Base-by-base conservation (phyloP, 2,888 invertebrate genomes). In the Brachyptera risi region DNA sequence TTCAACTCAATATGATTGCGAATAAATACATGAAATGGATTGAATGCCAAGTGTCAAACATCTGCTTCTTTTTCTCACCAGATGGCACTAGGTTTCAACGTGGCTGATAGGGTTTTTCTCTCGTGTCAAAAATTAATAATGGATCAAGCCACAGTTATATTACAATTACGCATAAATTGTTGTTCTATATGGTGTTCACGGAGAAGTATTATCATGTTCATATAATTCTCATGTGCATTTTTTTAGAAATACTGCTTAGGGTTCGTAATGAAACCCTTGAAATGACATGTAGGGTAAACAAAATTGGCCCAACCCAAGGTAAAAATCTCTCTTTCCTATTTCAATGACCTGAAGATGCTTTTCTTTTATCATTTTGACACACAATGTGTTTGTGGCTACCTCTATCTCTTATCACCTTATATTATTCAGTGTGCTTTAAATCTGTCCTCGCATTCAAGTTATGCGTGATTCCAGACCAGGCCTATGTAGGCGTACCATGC, bases 231-330 rank as follows among this genome's bases (percentile, higher is more conserved):
- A 11, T 7, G 31, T 11, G 31, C 11, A 11, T 7, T 31, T 5
- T 5, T 31, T 11, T 31, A 5, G 7, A 31, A 31, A n/a, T n/a
- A n/a, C 11, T 31, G 31, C 11, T 31, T 7, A 31, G 7, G 11
- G 11, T 31, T 31, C 31, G 31, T 31, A 7, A 31, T 7, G 24
- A 47, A 2, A 47, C 1, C 7, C 23, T 54, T 9, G 23, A 37
- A 54, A 54, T 54, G 54, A 13, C 54, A 54, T 37, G 54, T 54
- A 54, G 54, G 54, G 54, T 54, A 54, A 23, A 13, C 23, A 35
- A 5, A 54, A 54, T 35, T 54, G 17, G 35, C 54, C 54, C 54
- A 35, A 17, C 54, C 54, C 54, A 54, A 38, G 54, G 35, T 31
- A 31, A 31, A 31, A 31, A 31, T 31, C 31, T 5, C 31, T 11